Percentiles rank a stretch among this genome's conserved stretches.
phyloP scores from a whole-genome alignment of 2,888 invertebrate species.

The Aphodius sticticus region DNA sequence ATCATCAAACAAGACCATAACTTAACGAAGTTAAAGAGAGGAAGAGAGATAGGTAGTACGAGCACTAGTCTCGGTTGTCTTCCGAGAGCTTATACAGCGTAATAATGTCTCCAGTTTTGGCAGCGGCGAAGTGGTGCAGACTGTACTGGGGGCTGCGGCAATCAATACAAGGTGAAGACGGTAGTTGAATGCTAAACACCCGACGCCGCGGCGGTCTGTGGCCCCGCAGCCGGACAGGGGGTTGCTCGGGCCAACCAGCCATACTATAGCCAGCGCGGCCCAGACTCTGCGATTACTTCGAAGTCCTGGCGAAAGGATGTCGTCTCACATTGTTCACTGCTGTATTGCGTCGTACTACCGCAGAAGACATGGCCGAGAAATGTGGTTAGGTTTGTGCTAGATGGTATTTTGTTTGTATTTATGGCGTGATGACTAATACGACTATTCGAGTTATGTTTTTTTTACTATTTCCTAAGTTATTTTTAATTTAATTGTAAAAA shows the following conservation, averaged over 20 bases:
- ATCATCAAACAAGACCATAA: neutral
- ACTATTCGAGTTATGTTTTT: too few species aligned
- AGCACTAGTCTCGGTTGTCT: neutral
- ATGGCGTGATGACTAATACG: too few species aligned
- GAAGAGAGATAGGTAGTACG: neutral
- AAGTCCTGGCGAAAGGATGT: neutral
- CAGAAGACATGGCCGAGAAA: neutral
- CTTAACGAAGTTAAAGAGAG: neutral
- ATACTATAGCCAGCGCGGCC: neutral
- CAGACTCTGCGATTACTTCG: neutral
- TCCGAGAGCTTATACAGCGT: conserved; percentile 9
- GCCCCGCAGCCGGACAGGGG: conserved; percentile 49
- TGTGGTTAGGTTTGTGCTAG: neutral
- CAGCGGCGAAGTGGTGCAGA: conserved; percentile 45
- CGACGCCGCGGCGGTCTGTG: conserved; percentile 50
- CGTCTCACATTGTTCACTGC: neutral
- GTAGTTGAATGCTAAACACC: conserved; percentile 68
- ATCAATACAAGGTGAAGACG: conserved; percentile 73
- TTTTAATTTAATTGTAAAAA: too few species aligned
- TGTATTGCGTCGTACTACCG: neutral
- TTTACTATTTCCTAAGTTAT: too few species aligned
- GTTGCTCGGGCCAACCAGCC: neutral
- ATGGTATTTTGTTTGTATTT: too few species aligned
- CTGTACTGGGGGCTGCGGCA: conserved; percentile 61
- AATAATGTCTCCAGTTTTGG: conserved; percentile 38